phyloP scores from a whole-genome alignment of 2,797 vertebrate species.

The Tokudaia muenninki region DNA sequence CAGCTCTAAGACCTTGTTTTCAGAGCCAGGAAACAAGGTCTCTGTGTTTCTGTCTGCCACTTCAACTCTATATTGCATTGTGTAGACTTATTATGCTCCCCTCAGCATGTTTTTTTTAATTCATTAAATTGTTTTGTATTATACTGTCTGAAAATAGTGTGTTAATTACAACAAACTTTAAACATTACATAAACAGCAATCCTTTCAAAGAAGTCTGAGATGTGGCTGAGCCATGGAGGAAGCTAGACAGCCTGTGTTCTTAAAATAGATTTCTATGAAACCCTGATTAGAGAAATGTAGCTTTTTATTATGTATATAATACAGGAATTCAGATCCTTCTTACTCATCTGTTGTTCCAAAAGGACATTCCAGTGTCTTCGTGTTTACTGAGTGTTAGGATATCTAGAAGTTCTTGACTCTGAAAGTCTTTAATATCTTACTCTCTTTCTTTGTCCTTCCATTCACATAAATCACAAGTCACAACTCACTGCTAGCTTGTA shows the following conservation, averaged over 20 bases:
- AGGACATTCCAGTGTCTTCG: not conserved
- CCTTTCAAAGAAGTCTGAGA: slow-evolving; percentile 35
- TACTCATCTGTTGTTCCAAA: slow-evolving; percentile 6
- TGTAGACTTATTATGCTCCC: not conserved
- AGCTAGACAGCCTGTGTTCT: not conserved
- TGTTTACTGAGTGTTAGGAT: not conserved
- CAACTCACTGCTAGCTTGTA: not conserved
- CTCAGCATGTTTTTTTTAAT: not conserved
- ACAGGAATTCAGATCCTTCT: slow-evolving; percentile 7
- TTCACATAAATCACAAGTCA: slow-evolving; percentile 25
- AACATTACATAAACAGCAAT: slow-evolving; percentile 26
- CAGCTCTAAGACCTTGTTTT: not conserved
- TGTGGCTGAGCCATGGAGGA: not conserved
- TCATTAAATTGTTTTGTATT: slow-evolving; percentile 52
- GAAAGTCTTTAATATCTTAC: not conserved
- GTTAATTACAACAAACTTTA: slow-evolving; percentile 52
- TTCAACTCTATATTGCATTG: not conserved
- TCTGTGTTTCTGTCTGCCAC: not conserved
- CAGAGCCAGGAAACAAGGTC: not conserved
- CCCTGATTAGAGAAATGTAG: not conserved
- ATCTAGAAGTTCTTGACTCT: not conserved
- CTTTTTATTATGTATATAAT: slow-evolving; percentile 12
- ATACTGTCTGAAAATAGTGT: slow-evolving; percentile 51
- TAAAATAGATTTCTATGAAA: slow-evolving; percentile 54
- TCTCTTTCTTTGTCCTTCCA: not conserved